Evolutionary conservation across 1,140 invertebrate species (phyloP), one percentile per base, ranked within the genome.

Genomic region (Bombus haemorrhoidalis): DNA sequence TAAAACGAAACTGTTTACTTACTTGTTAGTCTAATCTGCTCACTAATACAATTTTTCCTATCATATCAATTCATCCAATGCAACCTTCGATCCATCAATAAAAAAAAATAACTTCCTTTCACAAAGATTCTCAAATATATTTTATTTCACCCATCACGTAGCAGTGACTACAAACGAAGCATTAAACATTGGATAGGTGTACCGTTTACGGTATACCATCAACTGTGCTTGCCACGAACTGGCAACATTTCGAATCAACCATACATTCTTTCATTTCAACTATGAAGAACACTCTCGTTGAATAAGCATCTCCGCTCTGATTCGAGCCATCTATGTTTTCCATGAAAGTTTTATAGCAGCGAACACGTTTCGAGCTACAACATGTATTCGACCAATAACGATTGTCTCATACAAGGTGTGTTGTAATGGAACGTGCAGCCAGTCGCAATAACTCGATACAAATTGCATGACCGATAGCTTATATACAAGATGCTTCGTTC

Each of bases 301-400:
- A 64, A 32, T 43, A 62, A 68, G 73, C 62, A 83, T 77, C 74
- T 28, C 15, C 34, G n/a, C 34, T 43, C 37, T 57, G 74, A 83
- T 77, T 78, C 82, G 39, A 37, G 37, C 66, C 47, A n/a, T 37
- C 64, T 43, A 59, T 47, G 74, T n/a, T 32, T n/a, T 9, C 64
- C 74, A 78, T 83, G 82, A 83, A 83, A 83, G 64, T 78, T 83
- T 83, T 83, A 83, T 83, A 78, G 82, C 25, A 12, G 18, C n/a
- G 15, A 22, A 15, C 62, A 22, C 34, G n/a, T 83, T 57, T 41
- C 82, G 47, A 59, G 37, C 47, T 62, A 53, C 82, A 78, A 71
- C 82, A 84, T 66, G 53, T 78, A 79, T 66, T 10, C 66, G 57
- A 32, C 59, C 66, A 72, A 84, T 84, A 84, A 84, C 75, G 75